Evolutionary conservation across 2,797 vertebrate genomes (phyloP).

Genomic region (Acestrorhynchus altus): DNA sequence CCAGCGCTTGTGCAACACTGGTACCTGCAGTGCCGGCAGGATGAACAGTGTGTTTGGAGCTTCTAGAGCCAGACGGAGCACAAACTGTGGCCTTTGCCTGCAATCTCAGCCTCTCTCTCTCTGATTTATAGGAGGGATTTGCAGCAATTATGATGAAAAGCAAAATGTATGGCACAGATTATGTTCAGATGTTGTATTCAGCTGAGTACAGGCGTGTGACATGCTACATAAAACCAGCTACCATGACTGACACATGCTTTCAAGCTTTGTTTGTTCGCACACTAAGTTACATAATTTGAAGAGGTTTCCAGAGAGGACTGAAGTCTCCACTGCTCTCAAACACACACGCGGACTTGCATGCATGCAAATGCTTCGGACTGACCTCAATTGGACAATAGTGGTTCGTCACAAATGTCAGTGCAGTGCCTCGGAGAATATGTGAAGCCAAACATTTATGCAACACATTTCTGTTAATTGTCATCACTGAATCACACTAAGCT

Average conservation of each 20-base stretch:
- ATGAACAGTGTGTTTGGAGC: conserved; percentile 18
- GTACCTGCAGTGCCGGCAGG: conserved; percentile 20
- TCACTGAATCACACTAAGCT: no score
- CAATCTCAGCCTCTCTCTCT: not conserved
- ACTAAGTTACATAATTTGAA: not conserved
- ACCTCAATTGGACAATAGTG: not conserved
- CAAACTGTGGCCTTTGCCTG: conserved; percentile 9
- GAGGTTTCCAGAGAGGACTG: not conserved
- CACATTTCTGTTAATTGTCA: not conserved
- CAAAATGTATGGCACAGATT: not conserved
- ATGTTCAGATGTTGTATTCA: not conserved
- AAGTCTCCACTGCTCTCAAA: not conserved
- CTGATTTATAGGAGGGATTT: not conserved
- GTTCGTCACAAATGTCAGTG: not conserved
- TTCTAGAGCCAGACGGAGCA: conserved; percentile 28
- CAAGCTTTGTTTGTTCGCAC: no score
- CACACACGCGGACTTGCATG: not conserved
- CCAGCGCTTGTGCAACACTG: conserved; percentile 36
- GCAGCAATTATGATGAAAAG: conserved; percentile 6
- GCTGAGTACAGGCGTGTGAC: not conserved
- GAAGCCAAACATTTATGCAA: not conserved
- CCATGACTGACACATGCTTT: no score
- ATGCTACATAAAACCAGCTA: not conserved
- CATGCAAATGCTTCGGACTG: not conserved
- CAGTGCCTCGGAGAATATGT: not conserved